phyloP scores from a whole-genome alignment of 2,888 invertebrate genomes.

The Formica aserva region DNA sequence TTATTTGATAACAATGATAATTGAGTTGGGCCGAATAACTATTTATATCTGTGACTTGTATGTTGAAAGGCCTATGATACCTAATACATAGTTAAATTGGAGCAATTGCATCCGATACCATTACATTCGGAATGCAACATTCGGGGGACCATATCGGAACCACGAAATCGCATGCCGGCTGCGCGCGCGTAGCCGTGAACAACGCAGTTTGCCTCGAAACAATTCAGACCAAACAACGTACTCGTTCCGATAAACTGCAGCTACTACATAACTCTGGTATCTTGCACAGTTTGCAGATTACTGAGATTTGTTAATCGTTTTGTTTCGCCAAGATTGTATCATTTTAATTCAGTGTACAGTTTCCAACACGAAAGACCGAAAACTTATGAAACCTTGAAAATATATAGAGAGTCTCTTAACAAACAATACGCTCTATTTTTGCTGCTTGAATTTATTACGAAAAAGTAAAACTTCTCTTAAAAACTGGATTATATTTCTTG shows the following conservation, averaged over 20 bases:
- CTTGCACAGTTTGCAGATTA: slow-evolving; percentile 20
- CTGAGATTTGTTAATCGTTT: slow-evolving; percentile 51
- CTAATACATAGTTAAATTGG: slow-evolving; percentile 30
- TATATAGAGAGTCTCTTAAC: neutral
- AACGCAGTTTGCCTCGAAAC: slow-evolving; percentile 43
- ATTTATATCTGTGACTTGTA: neutral
- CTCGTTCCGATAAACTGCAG: slow-evolving; percentile 40
- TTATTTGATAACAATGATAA: neutral
- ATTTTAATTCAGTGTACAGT: neutral
- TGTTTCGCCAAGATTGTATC: neutral
- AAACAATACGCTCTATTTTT: neutral
- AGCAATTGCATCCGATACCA: slow-evolving; percentile 33
- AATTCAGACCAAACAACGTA: slow-evolving; percentile 51
- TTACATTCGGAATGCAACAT: slow-evolving; percentile 40
- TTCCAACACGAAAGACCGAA: neutral
- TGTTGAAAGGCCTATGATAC: slow-evolving; percentile 13
- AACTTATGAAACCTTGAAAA: neutral
- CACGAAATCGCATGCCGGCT: slow-evolving; percentile 49
- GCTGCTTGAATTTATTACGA: neutral
- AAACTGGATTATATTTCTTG: neutral
- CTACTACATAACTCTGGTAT: slow-evolving; percentile 29
- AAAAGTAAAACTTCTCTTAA: neutral
- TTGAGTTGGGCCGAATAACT: neutral
- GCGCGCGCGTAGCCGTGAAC: slow-evolving; percentile 36
- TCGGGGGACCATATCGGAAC: slow-evolving; percentile 36